Conservation (phyloP, 1,140 invertebrate genomes). For the Tetraneura akinire region DNA sequence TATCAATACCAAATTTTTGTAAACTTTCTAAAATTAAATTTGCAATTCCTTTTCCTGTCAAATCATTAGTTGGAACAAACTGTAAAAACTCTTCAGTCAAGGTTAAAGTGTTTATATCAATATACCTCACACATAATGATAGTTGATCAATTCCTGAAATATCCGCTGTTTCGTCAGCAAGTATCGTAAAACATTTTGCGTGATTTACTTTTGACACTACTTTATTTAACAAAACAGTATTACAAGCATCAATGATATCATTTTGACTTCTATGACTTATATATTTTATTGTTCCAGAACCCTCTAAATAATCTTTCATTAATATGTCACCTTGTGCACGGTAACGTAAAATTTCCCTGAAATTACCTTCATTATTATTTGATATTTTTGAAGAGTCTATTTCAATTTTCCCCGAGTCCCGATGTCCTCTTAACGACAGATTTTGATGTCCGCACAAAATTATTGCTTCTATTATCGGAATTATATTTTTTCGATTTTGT, state of each 20-base stretch:
- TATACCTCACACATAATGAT: not conserved
- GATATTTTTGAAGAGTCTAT: not conserved
- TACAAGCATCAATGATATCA: slow-evolving; percentile 8
- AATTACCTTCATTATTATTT: not conserved
- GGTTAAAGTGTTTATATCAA: not conserved
- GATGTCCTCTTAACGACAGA: not conserved
- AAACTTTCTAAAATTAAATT: slow-evolving; percentile 12
- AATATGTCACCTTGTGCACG: not conserved
- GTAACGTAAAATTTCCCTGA: slow-evolving; percentile 12
- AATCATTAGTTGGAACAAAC: not conserved
- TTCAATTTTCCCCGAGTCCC: not conserved
- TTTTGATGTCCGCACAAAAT: not conserved
- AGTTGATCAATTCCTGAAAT: not conserved
- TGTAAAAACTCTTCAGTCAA: not conserved
- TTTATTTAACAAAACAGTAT: not conserved
- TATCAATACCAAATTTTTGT: not conserved
- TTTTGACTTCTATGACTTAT: slow-evolving; percentile 4
- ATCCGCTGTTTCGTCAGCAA: not conserved
- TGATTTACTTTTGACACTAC: not conserved
- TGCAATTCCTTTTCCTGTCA: not conserved
- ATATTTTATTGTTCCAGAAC: not conserved
- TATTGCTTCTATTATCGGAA: not conserved
- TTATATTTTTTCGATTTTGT: too few relatives aligned
- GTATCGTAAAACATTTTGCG: not conserved
- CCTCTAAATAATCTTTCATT: not conserved